phyloP scores from a whole-genome alignment of 2,113 vertebrate species.

The Pseudorectes ferrugineus region DNA sequence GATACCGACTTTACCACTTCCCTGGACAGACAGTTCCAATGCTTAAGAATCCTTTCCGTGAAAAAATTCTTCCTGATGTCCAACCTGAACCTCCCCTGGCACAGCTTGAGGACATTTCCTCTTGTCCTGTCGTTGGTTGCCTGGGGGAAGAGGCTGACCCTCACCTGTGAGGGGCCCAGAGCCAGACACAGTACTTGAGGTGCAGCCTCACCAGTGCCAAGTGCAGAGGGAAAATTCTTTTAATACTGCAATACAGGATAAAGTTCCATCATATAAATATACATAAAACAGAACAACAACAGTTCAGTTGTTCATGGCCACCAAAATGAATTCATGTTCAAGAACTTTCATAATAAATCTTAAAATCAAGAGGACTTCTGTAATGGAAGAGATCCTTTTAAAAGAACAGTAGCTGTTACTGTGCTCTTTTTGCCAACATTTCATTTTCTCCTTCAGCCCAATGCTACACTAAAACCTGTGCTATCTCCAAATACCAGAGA shows the following conservation, averaged over 20 bases:
- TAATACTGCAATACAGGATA: not conserved
- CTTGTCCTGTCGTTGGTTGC: not conserved
- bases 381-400: not conserved
- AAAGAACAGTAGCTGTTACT: not conserved
- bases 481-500: not conserved
- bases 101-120: not conserved
- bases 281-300: not conserved
- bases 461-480: not conserved
- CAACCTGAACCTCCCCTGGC: not conserved
- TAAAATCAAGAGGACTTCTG: not conserved
- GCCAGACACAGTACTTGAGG: not conserved
- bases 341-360: not conserved
- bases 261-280: not conserved
- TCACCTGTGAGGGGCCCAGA: not conserved
- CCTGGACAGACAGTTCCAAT: not conserved
- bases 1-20: not conserved
- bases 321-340: not conserved
- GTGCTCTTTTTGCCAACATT: not conserved
- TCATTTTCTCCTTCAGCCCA: not conserved
- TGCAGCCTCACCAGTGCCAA: not conserved
- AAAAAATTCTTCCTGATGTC: not conserved
- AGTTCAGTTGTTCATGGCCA: not conserved
- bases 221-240: not conserved
- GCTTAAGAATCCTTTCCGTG: rapidly evolving
- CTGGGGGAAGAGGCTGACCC: not conserved